Conservation (phyloP, 2,888 invertebrate genomes). For the Pandemis corylana region DNA sequence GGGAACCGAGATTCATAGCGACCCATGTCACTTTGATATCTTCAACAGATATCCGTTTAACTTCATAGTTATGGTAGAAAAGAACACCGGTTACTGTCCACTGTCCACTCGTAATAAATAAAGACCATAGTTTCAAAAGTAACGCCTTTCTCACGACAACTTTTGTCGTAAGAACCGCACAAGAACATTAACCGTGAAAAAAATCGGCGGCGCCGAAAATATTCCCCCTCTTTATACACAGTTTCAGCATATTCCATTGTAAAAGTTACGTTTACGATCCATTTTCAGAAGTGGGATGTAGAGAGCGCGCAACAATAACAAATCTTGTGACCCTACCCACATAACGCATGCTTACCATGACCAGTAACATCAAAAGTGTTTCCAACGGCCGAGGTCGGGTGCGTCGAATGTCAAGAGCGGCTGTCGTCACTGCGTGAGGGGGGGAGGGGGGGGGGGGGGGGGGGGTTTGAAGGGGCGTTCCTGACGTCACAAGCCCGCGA, state of each 20-base stretch:
- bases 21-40: constrained; percentile 26
- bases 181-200: background rate
- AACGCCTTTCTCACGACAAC: background rate
- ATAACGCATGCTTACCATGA: constrained; percentile 23
- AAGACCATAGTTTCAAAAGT: background rate
- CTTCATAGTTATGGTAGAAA: background rate
- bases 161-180: background rate
- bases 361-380: constrained; percentile 27
- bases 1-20: constrained; percentile 10
- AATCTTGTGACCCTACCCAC: constrained; percentile 15
- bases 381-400: constrained; percentile 14
- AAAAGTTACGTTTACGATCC: constrained; percentile 3
- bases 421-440: constrained; percentile 15
- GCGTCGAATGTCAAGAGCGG: constrained; percentile 33
- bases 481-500: constrained; percentile 23
- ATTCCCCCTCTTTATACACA: background rate
- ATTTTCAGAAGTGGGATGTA: constrained; percentile 7
- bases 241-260: background rate
- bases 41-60: background rate
- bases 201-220: background rate
- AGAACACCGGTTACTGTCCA: background rate
- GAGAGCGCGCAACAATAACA: constrained; percentile 5
- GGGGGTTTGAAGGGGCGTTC: background rate
- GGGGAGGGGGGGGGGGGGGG: background rate
- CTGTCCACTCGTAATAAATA: background rate